phyloP scores from a whole-genome alignment of 2,888 invertebrate genomes.

The Orthosia cruda region DNA sequence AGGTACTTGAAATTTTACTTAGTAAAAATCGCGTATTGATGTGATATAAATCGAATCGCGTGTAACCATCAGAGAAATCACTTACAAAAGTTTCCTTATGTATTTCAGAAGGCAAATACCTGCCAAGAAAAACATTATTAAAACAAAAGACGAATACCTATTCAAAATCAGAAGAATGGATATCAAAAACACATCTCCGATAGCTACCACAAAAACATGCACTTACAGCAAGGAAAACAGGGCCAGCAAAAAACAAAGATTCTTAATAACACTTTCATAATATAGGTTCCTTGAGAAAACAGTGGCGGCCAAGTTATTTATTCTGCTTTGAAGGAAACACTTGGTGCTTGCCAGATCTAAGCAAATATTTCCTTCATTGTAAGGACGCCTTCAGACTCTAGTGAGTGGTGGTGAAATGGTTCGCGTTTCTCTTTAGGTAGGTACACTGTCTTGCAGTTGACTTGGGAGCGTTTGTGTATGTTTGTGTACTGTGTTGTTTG shows the following conservation, averaged over 20 bases:
- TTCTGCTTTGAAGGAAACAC: constrained; percentile 70
- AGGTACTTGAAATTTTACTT: no score
- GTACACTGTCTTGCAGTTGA: constrained; percentile 32
- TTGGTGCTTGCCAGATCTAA: constrained; percentile 69
- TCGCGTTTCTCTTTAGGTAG: constrained; percentile 19
- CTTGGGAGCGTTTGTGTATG: constrained; percentile 40
- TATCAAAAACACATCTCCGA: constrained; percentile 21
- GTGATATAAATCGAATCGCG: no score
- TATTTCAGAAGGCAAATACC: not conserved
- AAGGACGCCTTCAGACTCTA: constrained; percentile 47
- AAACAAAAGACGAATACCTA: constrained; percentile 5
- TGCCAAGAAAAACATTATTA: not conserved
- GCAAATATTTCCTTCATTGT: constrained; percentile 74
- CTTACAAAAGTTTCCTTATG: no score
- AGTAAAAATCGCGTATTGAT: no score
- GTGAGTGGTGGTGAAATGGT: constrained; percentile 44
- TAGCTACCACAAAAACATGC: constrained; percentile 39
- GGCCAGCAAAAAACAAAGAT: constrained; percentile 63
- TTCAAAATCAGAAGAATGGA: constrained; percentile 6
- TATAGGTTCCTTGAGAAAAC: constrained; percentile 65
- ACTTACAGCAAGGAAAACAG: constrained; percentile 54
- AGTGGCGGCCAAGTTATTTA: constrained; percentile 68
- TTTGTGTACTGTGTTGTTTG: constrained; percentile 19
- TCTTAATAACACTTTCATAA: constrained; percentile 66
- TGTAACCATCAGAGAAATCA: no score